Evolutionary conservation across 2,888 invertebrate species (phyloP), one percentile per base, ranked within the genome.

Genomic region (Leptinotarsa tumamoca): DNA sequence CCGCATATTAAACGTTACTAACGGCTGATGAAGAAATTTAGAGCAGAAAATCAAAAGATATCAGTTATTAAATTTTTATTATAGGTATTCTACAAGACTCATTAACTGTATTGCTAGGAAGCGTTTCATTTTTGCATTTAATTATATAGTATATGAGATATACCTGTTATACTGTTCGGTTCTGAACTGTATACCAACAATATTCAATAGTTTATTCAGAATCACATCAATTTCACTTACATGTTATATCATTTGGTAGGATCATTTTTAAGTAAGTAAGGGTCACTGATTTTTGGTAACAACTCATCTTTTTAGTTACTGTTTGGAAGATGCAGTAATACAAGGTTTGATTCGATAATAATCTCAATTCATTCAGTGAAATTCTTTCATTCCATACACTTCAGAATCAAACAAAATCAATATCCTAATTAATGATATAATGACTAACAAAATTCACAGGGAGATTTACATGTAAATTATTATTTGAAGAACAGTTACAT

Each of bases 401-500:
- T 43, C 43, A 43, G 43, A 43, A 43, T 43, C 10, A 10, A 10
- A 43, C 43, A 10, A 43, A 43, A 43, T 43, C 13, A 13, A 10
- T 43, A 13, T 43, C 0, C 43, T 10, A 13, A 43, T 3, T 43
- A 3, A 43, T 10, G 4, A 43, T 10, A 10, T 43, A 43, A 43
- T 10, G 33, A 43, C 10, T 43, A 43, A 43, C 10, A 61, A 27
- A 27, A 27, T 27, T 15, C 15, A 10, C 61, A 27, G 23, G 17
- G 23, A 61, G 61, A 61, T 23, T 23, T 14, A 58, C 58, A 21
- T 23, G 4, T 49, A 23, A 51, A 4, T 49, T 68, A 43, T 43
- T 10, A 68, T 68, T 49, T n/a, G 21, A 56, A 7, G 14, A 70
- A 70, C 70, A 54, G 70, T 70, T 70, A 70, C 54, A 17, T 70